phyloP scores from a whole-genome alignment of 2,113 vertebrate genomes.

The Psittacula cyanocephala region DNA sequence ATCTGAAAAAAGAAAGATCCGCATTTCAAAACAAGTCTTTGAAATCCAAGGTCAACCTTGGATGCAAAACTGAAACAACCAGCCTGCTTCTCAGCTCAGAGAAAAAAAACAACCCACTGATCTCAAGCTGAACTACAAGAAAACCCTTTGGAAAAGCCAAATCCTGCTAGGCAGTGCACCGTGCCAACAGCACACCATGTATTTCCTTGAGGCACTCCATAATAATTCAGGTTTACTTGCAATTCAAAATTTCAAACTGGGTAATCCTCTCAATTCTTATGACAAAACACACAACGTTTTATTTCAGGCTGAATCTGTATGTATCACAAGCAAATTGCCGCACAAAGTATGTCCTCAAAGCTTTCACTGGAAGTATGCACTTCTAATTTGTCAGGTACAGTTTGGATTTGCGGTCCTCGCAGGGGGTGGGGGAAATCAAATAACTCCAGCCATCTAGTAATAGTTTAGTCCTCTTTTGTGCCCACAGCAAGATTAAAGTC shows the following conservation, averaged over 20 bases:
- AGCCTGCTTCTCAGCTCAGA: background rate
- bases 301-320: background rate
- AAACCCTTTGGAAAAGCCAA: background rate
- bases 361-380: background rate
- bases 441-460: slow-evolving; percentile 17
- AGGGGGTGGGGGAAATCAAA: background rate
- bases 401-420: background rate
- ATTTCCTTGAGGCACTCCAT: background rate
- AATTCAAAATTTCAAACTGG: slow-evolving; percentile 1
- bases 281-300: background rate
- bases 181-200: background rate
- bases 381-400: background rate
- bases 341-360: background rate
- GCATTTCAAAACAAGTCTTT: background rate
- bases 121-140: background rate
- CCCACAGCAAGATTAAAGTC: slow-evolving; percentile 24
- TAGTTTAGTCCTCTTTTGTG: slow-evolving; percentile 45
- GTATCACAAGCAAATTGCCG: background rate
- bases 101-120: background rate
- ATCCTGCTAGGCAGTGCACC: background rate
- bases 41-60: background rate
- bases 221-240: background rate
- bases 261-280: background rate
- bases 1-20: background rate
- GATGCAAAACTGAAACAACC: background rate